Evolutionary conservation across 2,888 invertebrate genomes (phyloP).

Genomic region (Nineta flava): DNA sequence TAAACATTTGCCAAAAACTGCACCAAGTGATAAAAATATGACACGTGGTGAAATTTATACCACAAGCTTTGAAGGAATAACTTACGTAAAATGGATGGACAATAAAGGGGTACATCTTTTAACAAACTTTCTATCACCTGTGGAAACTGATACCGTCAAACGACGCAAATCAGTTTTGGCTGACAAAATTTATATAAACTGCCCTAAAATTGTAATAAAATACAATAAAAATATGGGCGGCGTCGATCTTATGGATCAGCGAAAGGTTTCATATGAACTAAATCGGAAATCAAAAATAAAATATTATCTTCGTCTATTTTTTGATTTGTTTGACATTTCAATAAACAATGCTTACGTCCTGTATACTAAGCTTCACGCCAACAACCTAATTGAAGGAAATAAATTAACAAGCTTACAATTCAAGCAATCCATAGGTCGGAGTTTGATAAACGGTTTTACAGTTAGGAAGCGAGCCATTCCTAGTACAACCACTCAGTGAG

Average conservation of each 20-base stretch:
- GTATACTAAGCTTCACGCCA: neutral
- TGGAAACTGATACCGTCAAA: neutral
- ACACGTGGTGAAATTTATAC: neutral
- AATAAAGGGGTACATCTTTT: neutral
- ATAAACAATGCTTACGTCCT: neutral
- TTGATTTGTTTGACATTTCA: neutral
- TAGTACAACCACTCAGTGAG: neutral
- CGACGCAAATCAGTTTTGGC: neutral
- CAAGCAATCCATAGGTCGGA: neutral
- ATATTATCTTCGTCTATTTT: neutral
- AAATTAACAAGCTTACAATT: neutral
- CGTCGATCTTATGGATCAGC: neutral
- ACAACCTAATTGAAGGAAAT: neutral
- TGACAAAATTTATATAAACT: neutral
- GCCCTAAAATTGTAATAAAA: neutral
- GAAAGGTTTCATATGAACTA: neutral
- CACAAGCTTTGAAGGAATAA: neutral
- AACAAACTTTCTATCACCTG: neutral
- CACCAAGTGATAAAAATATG: neutral
- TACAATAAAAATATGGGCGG: slow-evolving; percentile 2
- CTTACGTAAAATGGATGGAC: neutral
- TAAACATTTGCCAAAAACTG: neutral
- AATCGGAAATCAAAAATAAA: neutral
- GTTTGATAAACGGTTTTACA: neutral
- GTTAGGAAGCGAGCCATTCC: neutral